phyloP scores from a whole-genome alignment of 2,797 vertebrate genomes.

The Spinus pinus region DNA sequence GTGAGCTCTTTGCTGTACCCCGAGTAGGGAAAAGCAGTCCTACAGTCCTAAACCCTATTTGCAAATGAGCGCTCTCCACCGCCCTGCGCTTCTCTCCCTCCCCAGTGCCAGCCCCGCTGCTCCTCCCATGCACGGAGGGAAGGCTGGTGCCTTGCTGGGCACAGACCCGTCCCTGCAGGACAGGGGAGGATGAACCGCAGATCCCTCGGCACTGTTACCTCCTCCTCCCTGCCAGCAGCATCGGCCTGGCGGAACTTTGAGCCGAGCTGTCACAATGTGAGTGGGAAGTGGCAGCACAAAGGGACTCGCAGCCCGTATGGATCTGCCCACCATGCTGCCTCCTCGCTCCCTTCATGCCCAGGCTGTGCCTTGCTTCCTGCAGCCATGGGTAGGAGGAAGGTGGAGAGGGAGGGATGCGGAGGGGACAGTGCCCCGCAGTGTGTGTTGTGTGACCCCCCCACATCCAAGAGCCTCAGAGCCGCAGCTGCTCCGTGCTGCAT shows the following conservation, averaged over 20 bases:
- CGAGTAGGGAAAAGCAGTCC: background rate
- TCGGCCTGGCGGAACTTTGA: background rate
- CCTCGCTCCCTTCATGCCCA: background rate
- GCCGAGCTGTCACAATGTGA: background rate
- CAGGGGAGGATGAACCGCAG: background rate
- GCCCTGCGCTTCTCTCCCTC: background rate
- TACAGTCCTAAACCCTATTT: background rate
- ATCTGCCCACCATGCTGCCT: background rate
- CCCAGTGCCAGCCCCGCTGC: background rate
- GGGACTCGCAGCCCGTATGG: background rate
- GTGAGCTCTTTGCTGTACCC: background rate
- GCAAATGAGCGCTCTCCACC: background rate
- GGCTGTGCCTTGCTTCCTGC: background rate
- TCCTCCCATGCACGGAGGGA: background rate
- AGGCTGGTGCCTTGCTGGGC: background rate
- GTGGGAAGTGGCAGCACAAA: background rate
- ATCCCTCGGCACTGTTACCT: background rate
- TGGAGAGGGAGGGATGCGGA: background rate
- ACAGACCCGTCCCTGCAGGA: background rate
- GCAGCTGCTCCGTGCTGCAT: background rate
- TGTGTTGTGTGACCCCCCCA: background rate
- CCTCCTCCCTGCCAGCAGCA: background rate
- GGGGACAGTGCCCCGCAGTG: background rate
- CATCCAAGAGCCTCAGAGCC: background rate
- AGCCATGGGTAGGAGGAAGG: background rate